phyloP scores from a whole-genome alignment of 2,797 vertebrate genomes.

The Psittacula echo region DNA sequence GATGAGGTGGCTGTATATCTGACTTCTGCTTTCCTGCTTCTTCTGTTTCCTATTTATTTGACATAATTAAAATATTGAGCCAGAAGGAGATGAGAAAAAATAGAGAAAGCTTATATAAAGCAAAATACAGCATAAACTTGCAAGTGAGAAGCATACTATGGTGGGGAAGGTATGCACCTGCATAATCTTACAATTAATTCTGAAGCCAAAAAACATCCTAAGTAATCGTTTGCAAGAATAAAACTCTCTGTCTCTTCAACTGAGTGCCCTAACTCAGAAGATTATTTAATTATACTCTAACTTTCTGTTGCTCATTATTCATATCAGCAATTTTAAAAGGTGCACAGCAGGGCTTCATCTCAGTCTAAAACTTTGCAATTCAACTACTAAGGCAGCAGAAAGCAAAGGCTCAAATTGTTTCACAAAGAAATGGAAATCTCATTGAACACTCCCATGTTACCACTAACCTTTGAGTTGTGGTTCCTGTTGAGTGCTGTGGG shows the following conservation, averaged over 20 bases:
- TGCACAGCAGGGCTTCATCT: background rate
- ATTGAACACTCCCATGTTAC: background rate
- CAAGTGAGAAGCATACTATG: background rate
- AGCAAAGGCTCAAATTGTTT: background rate
- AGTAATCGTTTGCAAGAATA: background rate
- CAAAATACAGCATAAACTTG: background rate
- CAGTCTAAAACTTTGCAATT: background rate
- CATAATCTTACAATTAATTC: background rate
- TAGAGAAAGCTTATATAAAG: background rate
- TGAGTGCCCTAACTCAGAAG: background rate
- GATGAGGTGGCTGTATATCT: background rate
- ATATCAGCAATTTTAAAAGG: background rate
- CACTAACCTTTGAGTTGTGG: background rate
- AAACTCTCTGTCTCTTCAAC: background rate
- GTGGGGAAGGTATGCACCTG: background rate
- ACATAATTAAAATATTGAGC: background rate
- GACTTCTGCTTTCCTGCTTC: background rate
- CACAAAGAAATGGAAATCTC: background rate
- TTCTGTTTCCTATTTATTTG: background rate
- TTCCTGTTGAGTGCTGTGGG: background rate
- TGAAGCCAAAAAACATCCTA: background rate
- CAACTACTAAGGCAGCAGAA: background rate
- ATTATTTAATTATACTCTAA: background rate
- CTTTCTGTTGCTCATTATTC: background rate
- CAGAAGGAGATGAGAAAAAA: background rate